Evolutionary conservation across 2,113 vertebrate genomes (phyloP).

Genomic region (Urocitellus parryii): DNA sequence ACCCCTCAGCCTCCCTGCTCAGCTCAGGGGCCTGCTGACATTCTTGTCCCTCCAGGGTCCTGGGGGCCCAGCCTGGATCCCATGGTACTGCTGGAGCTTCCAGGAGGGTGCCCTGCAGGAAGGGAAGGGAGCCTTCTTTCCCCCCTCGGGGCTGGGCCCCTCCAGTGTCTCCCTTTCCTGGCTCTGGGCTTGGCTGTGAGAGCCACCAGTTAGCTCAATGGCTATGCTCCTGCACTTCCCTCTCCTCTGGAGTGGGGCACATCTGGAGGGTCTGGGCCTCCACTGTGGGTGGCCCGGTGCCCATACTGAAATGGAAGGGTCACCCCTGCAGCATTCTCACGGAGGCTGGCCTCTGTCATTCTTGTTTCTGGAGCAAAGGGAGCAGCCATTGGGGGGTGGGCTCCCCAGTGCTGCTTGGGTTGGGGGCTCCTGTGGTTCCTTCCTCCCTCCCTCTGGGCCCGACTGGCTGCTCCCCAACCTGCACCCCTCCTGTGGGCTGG

Average conservation of each 20-base stretch:
- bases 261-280: neutral
- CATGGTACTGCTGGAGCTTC: neutral
- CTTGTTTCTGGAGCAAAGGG: neutral
- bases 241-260: neutral
- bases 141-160: neutral
- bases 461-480: neutral
- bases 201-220: accelerated
- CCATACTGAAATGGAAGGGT: accelerated
- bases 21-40: neutral
- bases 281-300: accelerated
- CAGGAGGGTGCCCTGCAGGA: accelerated
- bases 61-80: neutral
- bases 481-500: accelerated
- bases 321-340: neutral
- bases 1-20: neutral
- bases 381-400: too few relatives aligned
- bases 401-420: too few relatives aligned
- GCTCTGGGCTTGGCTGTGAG: accelerated
- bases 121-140: too few relatives aligned
- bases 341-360: neutral
- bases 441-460: too few relatives aligned
- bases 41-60: neutral
- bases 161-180: accelerated
- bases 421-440: neutral
- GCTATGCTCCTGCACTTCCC: accelerated